Conservation (phyloP, 1,140 invertebrate genomes). For the Acromyrmex charruanus region DNA sequence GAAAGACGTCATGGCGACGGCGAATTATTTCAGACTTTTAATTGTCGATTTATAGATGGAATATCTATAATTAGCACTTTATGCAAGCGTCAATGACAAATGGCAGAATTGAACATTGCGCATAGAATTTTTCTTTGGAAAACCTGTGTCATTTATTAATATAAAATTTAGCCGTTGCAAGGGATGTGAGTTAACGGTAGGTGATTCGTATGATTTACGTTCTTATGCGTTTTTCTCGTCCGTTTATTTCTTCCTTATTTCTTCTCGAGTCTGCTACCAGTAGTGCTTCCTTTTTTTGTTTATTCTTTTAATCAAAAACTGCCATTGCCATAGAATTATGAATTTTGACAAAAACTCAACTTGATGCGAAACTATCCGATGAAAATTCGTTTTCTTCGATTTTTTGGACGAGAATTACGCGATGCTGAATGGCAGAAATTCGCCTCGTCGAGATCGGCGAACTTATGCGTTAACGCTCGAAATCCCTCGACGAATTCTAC, state of each 20-base stretch:
- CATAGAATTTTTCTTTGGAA: conserved; percentile 36
- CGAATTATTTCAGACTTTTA: not conserved
- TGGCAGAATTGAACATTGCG: conserved; percentile 10
- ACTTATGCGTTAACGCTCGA: conserved; percentile 56
- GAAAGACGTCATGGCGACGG: not conserved
- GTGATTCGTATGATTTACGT: conserved; percentile 72
- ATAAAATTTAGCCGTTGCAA: conserved; percentile 41
- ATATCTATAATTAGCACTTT: not conserved
- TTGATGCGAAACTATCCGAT: not conserved
- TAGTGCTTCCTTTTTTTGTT: not conserved
- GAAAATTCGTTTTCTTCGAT: conserved; percentile 24
- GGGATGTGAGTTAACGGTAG: conserved; percentile 58
- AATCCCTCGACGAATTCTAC: conserved; percentile 46
- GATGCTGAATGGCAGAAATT: conserved; percentile 56
- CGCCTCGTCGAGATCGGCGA: conserved; percentile 33
- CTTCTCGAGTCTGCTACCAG: not conserved
- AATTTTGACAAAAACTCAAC: conserved; percentile 53
- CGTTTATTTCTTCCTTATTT: conserved; percentile 37
- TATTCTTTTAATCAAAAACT: conserved; percentile 42
- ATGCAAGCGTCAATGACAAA: conserved; percentile 17
- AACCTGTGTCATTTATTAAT: conserved; percentile 45
- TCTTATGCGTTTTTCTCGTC: conserved; percentile 52
- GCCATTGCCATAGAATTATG: conserved; percentile 10
- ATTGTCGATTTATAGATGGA: not conserved
- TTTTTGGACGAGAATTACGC: not conserved